These are phyloP conservation scores for Masticophis lateralis DNA, from an alignment of 2,797 vertebrate genomes.

Conservation along the genomic window DNA sequence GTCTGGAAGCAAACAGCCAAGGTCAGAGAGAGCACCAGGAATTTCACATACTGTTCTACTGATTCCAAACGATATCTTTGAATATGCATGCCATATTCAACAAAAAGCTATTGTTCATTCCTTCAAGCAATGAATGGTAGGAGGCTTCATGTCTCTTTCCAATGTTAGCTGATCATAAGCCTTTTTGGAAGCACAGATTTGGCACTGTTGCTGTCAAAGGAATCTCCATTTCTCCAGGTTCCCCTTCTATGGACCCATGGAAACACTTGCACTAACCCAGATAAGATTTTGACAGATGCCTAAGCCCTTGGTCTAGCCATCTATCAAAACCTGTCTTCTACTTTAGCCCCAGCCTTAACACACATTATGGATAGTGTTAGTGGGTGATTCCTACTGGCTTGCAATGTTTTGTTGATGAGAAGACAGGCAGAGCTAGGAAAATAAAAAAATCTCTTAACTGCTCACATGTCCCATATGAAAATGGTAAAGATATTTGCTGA, in stretches of 20 bases:
- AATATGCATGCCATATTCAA: background rate
- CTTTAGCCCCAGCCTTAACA: background rate
- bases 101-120: background rate
- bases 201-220: background rate
- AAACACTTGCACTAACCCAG: background rate
- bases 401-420: background rate
- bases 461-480: background rate
- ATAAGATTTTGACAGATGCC: background rate
- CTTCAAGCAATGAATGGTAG: background rate
- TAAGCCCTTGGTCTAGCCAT: background rate
- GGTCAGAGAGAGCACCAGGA: background rate
- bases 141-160: background rate
- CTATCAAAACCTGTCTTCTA: background rate
- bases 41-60: background rate
- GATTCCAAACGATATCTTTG: background rate
- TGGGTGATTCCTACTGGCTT: background rate
- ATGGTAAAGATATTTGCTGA: background rate
- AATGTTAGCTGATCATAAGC: background rate
- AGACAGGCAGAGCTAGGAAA: background rate
- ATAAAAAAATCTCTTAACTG: background rate
- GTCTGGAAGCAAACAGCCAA: background rate
- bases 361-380: background rate
- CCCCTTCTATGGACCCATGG: background rate
- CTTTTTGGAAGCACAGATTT: background rate
- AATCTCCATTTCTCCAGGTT: background rate